Evolutionary conservation across 2,888 invertebrate species (phyloP), one percentile per base, ranked within the genome.

Genomic region (Microctonus hyperodae): DNA sequence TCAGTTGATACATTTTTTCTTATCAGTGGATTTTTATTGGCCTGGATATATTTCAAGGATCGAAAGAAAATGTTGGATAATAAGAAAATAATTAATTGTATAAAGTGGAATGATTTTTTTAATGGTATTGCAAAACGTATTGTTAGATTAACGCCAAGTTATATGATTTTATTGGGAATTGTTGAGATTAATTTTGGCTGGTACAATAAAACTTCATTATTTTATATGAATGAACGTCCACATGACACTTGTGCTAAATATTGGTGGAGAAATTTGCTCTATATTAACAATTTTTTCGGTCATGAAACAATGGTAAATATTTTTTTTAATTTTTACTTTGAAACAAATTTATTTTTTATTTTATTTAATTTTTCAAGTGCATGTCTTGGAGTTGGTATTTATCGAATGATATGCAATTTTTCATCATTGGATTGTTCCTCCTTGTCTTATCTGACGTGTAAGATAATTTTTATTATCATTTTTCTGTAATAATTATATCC

Each of bases 191-290:
- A 85, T 67, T 81, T 81, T n/a, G 76, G 78, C 0, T 85, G 81
- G 75, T 82, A 85, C 61, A 78, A 76, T 1, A 75, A 83, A 61
- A 79, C 79, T 0, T 85, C 86, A 5, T 76, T 81, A 20, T 82
- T 85, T 69, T 74, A 81, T 66, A 76, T 81, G 57, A 72, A 72
- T 11, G 86, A 87, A 73, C 74, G 76, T 20, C 77, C 82, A 7
- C 83, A 85, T 23, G 78, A 80, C 0, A 69, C 76, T n/a, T 87
- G 87, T 71, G 75, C 81, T 1, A 84, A 84, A 69, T 86, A 86
- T 71, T 87, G 87, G 87, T 87, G 87, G 87, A 80, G 86, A 70
- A 87, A 87, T 75, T 53, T 87, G 3, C 73, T 87, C 1, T 87
- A 86, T 73, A 85, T 87, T 51, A 85, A 86, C 73, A 87, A 86